Evolutionary conservation across 2,113 vertebrate species (phyloP), one percentile per base, ranked within the genome.

Genomic region (Balaeniceps rex): DNA sequence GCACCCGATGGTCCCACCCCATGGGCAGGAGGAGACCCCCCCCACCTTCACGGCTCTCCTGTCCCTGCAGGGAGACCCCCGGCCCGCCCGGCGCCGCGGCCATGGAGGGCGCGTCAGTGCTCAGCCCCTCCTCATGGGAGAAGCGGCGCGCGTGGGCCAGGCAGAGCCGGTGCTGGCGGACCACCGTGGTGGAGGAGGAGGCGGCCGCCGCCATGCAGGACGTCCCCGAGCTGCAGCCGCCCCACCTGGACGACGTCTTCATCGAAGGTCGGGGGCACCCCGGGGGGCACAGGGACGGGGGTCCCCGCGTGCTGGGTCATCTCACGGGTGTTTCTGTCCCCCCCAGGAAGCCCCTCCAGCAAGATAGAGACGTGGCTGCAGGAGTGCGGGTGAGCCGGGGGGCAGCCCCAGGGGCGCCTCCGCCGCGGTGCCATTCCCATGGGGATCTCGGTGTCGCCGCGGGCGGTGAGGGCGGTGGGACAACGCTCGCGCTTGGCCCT

Each of bases 361-460:
- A 98, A 98, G 95, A 98, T 98, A 79, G 98, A 98, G 97, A 97
- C 75, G 86, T 98, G 98, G 98, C 98, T 99, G 65, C 97, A 94
- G 71, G 75, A 95, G 47, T 98, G 98, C 64, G 98, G 98, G 99
- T 99, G 97, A 98, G 77, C 26, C 1, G 14, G 4, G 51, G 52
- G 74, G 44, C 36, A 29, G n/a, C 22, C 1, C 49, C 3, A 3
- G 14, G 52, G 47, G 55, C 21, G 8, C 15, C 72, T 58, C 44
- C 26, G 70, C 60, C 10, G 17, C 21, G 47, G 5, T 49, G 47
- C n/a, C 46, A 0, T n/a, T 72, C 60, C 82, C 38, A 1, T 0
- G 1, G 47, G 40, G 36, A 19, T n/a, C 10, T 42, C 0, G 51
- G 69, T 4, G 33, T 28, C 66, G n/a, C 15, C 7, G 2, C 0